Evolutionary conservation across 2,797 vertebrate genomes (phyloP), one percentile per base, ranked within the genome.

Genomic region (Acanthurus leucopareius): DNA sequence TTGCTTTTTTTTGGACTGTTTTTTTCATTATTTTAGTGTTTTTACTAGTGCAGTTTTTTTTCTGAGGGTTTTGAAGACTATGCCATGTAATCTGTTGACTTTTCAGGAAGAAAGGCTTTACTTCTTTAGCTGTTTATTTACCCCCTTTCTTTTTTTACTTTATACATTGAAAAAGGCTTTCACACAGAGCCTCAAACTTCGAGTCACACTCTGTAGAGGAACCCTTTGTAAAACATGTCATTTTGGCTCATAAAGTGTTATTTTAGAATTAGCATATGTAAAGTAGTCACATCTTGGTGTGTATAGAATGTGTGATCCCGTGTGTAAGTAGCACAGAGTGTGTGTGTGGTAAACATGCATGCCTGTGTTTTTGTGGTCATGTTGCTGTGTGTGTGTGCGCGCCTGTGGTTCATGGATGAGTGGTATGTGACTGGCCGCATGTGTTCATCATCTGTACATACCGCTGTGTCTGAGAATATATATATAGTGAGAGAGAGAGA

Each of bases 241-340:
- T 89, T 86, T 86, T 53, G 69, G 57, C 77, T 67, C 52, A 28
- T 82, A 83, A 89, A 91, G 58, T 75, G 72, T 86, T 85, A 77
- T 86, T 91, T 88, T 82, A 82, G 72, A 83, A 62, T 84, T 69
- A 49, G 78, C 8, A 7, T 38, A 22, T 79, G 66, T 75, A 74
- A 76, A 59, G 28, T 61, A 44, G 66, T 73, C 74, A 40, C 28
- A 53, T 74, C 15, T 87, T 81, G 75, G 76, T 69, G 86, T 83
- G 80, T 80, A 35, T 48, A 57, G 77, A 65, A 45, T 72, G 61
- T 56, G 65, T 25, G 57, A 71, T 73, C 81, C 35, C 3, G 1
- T 63, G 40, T 71, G 52, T 51, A 38, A 61, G 60, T 10, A 16
- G 52, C 66, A 13, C 61, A 60, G 51, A 10, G 14, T 58, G 42